Evolutionary conservation across 2,113 vertebrate species (phyloP), one percentile per base, ranked within the genome.

Genomic region (Mustela nigripes): DNA sequence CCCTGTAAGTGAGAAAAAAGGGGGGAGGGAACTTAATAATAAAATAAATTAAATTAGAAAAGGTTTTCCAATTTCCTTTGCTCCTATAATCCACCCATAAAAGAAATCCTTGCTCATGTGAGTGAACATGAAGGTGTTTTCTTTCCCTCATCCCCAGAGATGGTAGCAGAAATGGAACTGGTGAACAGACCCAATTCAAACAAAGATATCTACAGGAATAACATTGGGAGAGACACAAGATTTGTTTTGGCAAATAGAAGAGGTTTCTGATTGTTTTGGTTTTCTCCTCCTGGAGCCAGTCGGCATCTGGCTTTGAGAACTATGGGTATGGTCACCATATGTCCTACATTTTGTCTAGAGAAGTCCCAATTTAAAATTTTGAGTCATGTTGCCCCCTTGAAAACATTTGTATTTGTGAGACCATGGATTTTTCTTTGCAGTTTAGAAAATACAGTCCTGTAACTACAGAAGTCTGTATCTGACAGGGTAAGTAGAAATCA

Each of bases 181-280:
- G 74, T 50, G 69, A 92, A 31, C 31, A 71, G 93, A 33, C 84
- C 94, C 95, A 97, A 94, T 58, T 86, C 83, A 97, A 98, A 98
- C 95, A 98, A 95, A 97, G 96, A 81, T 87, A 95, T 73, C 92
- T 92, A 74, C 89, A 96, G 95, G 36, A 97, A 98, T 92, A 97
- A 97, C 95, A 96, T 1, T 63, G 87, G 16, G 78, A 84, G 93
- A 95, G 97, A 95, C 96, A 76, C 26, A 28, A 93, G 83, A 89
- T 98, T 98, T 98, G 89, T 95, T 96, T 96, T 98, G 97, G 97
- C 96, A 98, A 92, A 91, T 56, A 91, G 78, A 89, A 71, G 88
- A 80, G 91, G 58, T 96, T 97, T 98, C 36, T 45, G 92, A 94
- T 89, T 96, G 94, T 97, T 98, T 97, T 95, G 89, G 81, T 96